Percentiles rank a stretch among this genome's conserved stretches.
Conservation (phyloP, 2,797 vertebrate genomes). For the Cuculus canorus region DNA sequence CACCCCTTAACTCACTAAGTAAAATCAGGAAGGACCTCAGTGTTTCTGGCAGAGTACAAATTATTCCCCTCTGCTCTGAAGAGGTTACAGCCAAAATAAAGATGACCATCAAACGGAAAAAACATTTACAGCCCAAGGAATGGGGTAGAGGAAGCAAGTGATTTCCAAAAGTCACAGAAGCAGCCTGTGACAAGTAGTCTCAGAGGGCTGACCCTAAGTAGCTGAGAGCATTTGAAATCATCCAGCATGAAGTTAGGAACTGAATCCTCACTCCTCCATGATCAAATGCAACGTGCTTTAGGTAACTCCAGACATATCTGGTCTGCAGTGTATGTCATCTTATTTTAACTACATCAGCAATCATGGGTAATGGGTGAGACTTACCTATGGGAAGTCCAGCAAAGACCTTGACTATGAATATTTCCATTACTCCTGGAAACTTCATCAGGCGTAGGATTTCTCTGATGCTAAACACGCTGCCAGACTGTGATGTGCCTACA, state of each 20-base stretch:
- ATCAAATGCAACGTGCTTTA: background rate
- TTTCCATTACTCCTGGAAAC: conserved; percentile 83
- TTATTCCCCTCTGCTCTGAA: background rate
- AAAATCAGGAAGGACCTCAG: background rate
- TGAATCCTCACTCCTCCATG: background rate
- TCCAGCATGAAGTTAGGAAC: background rate
- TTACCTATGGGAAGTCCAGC: conserved; percentile 89
- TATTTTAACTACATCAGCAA: background rate
- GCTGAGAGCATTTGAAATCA: background rate
- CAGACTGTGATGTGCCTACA: conserved; percentile 51
- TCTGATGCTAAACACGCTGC: conserved; percentile 83
- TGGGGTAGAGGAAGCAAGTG: background rate
- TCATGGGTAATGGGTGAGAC: background rate
- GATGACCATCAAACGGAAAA: background rate
- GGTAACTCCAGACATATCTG: background rate
- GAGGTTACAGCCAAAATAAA: background rate
- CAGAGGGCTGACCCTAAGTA: background rate
- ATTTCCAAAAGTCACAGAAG: background rate
- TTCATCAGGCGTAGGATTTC: conserved; percentile 86
- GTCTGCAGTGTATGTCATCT: background rate
- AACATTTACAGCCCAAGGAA: background rate
- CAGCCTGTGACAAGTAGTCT: background rate
- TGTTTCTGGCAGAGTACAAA: background rate
- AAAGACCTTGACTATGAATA: conserved; percentile 88
- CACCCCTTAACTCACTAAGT: background rate